Base-by-base conservation (phyloP, 2,113 vertebrate species). In the Epinephelus lanceolatus region DNA sequence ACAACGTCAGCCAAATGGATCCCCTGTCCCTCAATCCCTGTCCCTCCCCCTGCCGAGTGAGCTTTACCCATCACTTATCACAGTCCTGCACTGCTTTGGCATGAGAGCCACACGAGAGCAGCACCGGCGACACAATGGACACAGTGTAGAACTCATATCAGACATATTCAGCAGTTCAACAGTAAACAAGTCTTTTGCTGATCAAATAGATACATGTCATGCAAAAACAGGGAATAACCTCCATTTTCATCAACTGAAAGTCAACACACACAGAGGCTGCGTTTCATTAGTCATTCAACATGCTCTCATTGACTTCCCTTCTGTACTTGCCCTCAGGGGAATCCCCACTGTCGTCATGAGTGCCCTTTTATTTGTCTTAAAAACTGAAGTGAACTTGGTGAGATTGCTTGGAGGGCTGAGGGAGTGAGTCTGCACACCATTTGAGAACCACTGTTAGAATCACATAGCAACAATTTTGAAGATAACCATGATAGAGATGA, bases 71-170 rank as follows among this genome's bases (percentile, higher is more conserved):
- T 80, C 76, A 70, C 60, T 42, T 57, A 77, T 68, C 83, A 73
- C 80, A 75, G 75, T 71, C 62, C 76, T 85, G 86, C 90, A 91
- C 81, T 5, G 86, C 89, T 94, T 90, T 80, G 71, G 90, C 84
- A 91, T 83, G 83, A 84, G 60, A 77, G 76, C 57, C 52, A 52
- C 87, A 87, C 0, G 57, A 91, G 88, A 91, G 88, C 82, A 89
- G 81, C 86, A 83, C 52, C 1, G 5, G 71, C 69, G 68, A 30
- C 25, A 53, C 42, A 60, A 63, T 30, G 18, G n/a, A 63, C 49
- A 72, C 18, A 19, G 17, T 25, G 19, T 51, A 69, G 19, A 25
- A 51, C 42, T 63, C 67, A 69, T 37, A 5, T 17, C 40, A 45
- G 5, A 70, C 42, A 47, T 55, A 30, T 10, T 4, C 42, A 60